Evolutionary conservation across 2,113 vertebrate genomes (phyloP), one percentile per base, ranked within the genome.

Genomic region (Athene cunicularia): DNA sequence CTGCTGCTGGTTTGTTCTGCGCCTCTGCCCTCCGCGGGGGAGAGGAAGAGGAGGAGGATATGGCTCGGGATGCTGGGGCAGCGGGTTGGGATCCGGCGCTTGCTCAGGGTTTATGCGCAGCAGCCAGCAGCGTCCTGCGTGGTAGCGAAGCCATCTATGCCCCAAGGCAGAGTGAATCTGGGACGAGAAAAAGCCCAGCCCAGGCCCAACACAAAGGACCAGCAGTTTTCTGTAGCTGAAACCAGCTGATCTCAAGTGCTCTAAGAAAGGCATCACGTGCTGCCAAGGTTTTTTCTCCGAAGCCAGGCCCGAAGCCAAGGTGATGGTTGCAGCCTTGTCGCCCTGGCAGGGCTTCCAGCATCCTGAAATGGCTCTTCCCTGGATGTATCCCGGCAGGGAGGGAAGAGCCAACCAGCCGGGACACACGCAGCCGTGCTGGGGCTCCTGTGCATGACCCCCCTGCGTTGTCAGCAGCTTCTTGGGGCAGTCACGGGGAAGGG

Each of bases 171-270:
- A 92, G 95, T 47, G 37, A 75, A 47, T 63, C 83, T 47, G 82
- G 66, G 92, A 5, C 4, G 28, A 58, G 90, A 1, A 17, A 28
- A 17, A 86, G 6, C 66, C 70, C 53, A 35, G 83, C 74, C 39
- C 53, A 2, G 88, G 70, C 76, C 75, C 39, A 1, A 2, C 91
- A 94, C 93, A 94, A 96, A 96, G 89, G 73, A 26, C 71, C 20
- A 1, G 60, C 75, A 47, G 89, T 83, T 32, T 45, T n/a, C 86
- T 23, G 70, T 11, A 66, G 58, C 93, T 89, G 14, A 43, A 63
- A 58, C 60, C 93, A 88, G 66, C 41, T 53, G 56, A 88, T 66
- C 89, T 91, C 95, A 41, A 94, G 95, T 67, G 93, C 93, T 86
- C 18, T 1, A 3, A 63, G 95, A 94, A 88, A 96, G 70, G 66